A percentile compares a stretch with the other conserved stretches of the same genome.
These are phyloP conservation scores for Pseudopleuronectes americanus DNA, from an alignment of 2,797 vertebrate genomes.

Conservation along the genomic window DNA sequence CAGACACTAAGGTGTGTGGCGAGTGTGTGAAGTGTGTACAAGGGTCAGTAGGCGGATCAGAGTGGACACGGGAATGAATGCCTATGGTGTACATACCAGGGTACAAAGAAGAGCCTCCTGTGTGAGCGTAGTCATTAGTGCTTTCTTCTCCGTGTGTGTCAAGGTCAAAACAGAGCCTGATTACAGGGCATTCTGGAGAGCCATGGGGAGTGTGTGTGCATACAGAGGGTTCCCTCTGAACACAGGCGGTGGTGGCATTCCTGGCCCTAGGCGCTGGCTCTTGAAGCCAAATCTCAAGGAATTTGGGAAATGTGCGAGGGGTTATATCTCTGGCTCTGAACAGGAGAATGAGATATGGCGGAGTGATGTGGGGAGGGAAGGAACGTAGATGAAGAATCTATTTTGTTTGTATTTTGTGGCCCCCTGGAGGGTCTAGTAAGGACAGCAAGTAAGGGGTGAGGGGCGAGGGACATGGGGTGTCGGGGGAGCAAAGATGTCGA, in stretches of 20 bases:
- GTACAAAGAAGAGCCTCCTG: constrained; percentile 74
- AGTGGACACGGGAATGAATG: constrained; percentile 59
- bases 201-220: constrained; percentile 61
- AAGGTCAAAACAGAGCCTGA: constrained; percentile 84
- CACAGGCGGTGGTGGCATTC: constrained; percentile 77
- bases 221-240: constrained; percentile 73
- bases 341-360: constrained; percentile 56
- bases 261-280: constrained; percentile 77
- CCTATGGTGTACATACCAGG: constrained; percentile 74
- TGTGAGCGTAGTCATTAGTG: constrained; percentile 74
- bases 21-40: constrained; percentile 78
- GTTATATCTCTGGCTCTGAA: constrained; percentile 73
- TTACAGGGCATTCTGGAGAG: constrained; percentile 77
- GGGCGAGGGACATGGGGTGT: constrained; percentile 22
- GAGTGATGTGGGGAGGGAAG: constrained; percentile 40
- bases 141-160: constrained; percentile 82
- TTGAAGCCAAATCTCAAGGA: constrained; percentile 81
- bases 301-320: constrained; percentile 79
- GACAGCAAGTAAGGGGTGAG: constrained; percentile 37
- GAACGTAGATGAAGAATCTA: constrained; percentile 4
- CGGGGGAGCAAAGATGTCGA: constrained; percentile 3
- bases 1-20: constrained; percentile 69
- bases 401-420: constrained; percentile 49
- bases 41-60: constrained; percentile 72
- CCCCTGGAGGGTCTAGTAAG: constrained; percentile 61